phyloP scores from a whole-genome alignment of 2,888 invertebrate genomes.

The Hartigia nigra region DNA sequence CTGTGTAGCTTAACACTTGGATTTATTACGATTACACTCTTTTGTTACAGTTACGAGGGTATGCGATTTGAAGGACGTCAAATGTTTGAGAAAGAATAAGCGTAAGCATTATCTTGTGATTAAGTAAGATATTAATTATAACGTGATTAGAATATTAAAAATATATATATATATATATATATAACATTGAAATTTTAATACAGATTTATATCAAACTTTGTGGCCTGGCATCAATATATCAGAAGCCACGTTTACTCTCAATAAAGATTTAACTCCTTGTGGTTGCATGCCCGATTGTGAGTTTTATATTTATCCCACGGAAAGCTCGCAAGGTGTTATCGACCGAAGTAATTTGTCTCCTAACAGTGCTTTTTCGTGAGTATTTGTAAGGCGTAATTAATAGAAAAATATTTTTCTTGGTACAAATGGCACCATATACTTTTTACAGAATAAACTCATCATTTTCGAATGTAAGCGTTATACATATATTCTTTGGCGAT shows the following conservation, averaged over 20 bases:
- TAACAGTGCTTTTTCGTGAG: conserved; percentile 69
- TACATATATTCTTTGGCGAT: conserved; percentile 76
- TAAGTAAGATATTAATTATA: neutral
- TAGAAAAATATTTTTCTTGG: neutral
- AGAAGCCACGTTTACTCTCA: conserved; percentile 19
- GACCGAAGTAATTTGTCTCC: conserved; percentile 65
- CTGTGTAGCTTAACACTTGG: conserved; percentile 46
- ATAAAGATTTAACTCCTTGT: conserved; percentile 53
- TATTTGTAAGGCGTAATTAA: conserved; percentile 25
- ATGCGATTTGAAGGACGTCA: conserved; percentile 69
- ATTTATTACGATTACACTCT: neutral
- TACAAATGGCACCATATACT: neutral
- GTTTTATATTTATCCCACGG: conserved; percentile 72
- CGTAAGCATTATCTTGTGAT: conserved; percentile 52
- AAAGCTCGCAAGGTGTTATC: conserved; percentile 73
- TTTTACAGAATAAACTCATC: conserved; percentile 66
- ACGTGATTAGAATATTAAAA: neutral
- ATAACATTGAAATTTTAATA: conserved; percentile 14
- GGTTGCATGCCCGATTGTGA: conserved; percentile 75
- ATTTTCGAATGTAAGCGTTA: conserved; percentile 69
- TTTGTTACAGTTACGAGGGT: conserved; percentile 46
- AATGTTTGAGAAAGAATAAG: conserved; percentile 65
- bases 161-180: too few species aligned
- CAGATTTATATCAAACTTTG: conserved; percentile 57
- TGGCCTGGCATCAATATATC: conserved; percentile 60